A percentile compares a stretch with the other conserved stretches of the same genome.
Evolutionary conservation across 2,113 vertebrate genomes (phyloP).

Genomic region (Chamaetylas fuelleborni): DNA sequence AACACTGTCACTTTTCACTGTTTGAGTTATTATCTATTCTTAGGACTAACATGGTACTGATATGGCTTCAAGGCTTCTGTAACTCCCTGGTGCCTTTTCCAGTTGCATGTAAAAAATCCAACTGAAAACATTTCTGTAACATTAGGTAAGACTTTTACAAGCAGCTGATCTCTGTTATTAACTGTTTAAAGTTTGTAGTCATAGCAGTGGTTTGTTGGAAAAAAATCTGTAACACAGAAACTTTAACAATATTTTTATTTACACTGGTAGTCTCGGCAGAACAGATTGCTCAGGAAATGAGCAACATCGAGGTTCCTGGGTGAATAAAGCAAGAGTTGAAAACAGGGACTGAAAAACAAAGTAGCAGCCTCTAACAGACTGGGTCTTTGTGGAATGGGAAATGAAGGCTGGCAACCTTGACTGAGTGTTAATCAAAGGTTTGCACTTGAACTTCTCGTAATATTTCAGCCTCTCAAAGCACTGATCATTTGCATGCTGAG

Average conservation of each 20-base stretch:
- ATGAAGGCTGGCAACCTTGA: not conserved
- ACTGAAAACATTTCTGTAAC: not conserved
- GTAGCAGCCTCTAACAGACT: not conserved
- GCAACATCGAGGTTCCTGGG: not conserved
- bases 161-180: not conserved
- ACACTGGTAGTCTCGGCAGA: not conserved
- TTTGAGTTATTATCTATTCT: not conserved
- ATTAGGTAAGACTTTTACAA: not conserved
- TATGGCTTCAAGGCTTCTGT: not conserved
- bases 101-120: not conserved
- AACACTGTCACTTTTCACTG: not conserved
- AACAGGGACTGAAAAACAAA: not conserved
- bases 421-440: not conserved
- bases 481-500: fast-evolving
- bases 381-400: not conserved
- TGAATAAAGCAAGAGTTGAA: not conserved
- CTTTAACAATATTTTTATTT: not conserved
- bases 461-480: not conserved
- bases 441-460: not conserved
- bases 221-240: not conserved
- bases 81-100: not conserved
- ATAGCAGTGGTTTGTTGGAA: not conserved
- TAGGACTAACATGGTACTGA: not conserved
- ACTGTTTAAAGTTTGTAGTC: not conserved
- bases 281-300: not conserved